Conservation (phyloP, 1,140 invertebrate species). For the Laupala kohalensis region DNA sequence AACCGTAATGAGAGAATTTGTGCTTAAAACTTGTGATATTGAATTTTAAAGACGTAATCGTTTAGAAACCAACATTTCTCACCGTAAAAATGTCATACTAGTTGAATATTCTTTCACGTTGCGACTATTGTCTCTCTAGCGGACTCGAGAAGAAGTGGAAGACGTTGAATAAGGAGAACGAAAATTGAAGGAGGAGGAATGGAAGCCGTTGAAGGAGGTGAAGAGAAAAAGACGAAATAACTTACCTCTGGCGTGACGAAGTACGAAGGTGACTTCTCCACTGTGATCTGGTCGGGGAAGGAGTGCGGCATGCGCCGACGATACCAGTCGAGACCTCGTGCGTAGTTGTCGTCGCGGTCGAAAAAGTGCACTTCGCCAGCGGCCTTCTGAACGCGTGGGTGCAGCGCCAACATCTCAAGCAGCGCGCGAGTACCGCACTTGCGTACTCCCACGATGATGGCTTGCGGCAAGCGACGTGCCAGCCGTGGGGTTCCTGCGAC, state of each 20-base stretch:
- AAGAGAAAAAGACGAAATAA: no score
- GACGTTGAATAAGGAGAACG: no score
- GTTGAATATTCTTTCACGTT: no score
- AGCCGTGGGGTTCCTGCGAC: conserved; percentile 33
- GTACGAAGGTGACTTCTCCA: conserved; percentile 95
- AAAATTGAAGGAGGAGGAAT: no score
- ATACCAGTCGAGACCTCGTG: conserved; percentile 85
- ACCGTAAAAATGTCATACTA: no score
- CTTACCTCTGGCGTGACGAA: conserved; percentile 87
- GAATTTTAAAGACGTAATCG: no score
- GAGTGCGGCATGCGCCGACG: conserved; percentile 83
- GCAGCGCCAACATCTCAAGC: conserved; percentile 86
- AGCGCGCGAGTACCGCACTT: conserved; percentile 89
- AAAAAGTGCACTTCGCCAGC: conserved; percentile 91
- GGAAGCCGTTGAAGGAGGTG: no score
- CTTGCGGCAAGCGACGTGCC: conserved; percentile 48
- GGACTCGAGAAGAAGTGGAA: no score
- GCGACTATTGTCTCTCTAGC: no score
- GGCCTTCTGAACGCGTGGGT: conserved; percentile 83
- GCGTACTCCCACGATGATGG: conserved; percentile 84
- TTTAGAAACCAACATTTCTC: no score
- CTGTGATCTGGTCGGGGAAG: conserved; percentile 77
- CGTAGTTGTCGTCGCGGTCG: conserved; percentile 82
- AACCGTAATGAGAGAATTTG: no score
- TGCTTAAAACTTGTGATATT: no score